phyloP scores from a whole-genome alignment of 1,140 invertebrate species.

The Sitobion miscanthi region DNA sequence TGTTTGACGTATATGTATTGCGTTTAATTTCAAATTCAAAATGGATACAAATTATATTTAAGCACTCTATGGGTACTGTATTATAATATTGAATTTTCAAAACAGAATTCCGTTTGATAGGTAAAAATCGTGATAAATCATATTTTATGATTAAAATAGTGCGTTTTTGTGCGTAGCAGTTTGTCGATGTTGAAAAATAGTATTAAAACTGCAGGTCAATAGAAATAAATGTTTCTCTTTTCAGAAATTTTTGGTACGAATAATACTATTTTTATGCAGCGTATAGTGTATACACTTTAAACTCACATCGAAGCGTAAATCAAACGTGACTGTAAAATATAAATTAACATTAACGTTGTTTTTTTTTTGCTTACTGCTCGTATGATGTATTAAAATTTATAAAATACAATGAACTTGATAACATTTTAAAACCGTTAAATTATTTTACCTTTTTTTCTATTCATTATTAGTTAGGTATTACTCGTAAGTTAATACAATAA shows the following conservation, averaged over 20 bases:
- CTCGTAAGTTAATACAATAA: not conserved
- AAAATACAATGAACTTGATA: not conserved
- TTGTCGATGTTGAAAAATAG: not conserved
- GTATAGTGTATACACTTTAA: not conserved
- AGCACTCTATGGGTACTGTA: too few species aligned
- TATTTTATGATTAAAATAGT: not conserved
- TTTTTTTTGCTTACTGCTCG: not conserved
- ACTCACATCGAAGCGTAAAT: not conserved
- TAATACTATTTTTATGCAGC: not conserved
- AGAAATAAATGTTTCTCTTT: not conserved
- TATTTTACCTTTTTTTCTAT: too few species aligned
- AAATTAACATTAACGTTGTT: not conserved
- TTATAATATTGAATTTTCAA: not conserved
- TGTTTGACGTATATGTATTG: too few species aligned
- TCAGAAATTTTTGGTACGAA: not conserved
- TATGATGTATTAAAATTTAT: not conserved
- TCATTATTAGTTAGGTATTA: not conserved
- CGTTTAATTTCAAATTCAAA: too few species aligned
- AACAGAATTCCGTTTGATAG: not conserved
- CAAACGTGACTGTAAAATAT: constrained; percentile 14
- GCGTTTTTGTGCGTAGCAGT: not conserved
- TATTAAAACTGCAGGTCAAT: not conserved
- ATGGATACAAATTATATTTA: too few species aligned
- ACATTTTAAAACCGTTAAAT: not conserved
- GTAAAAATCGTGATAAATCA: not conserved